Evolutionary conservation across 2,888 invertebrate species (phyloP).

Genomic region (Drosophila atripex): DNA sequence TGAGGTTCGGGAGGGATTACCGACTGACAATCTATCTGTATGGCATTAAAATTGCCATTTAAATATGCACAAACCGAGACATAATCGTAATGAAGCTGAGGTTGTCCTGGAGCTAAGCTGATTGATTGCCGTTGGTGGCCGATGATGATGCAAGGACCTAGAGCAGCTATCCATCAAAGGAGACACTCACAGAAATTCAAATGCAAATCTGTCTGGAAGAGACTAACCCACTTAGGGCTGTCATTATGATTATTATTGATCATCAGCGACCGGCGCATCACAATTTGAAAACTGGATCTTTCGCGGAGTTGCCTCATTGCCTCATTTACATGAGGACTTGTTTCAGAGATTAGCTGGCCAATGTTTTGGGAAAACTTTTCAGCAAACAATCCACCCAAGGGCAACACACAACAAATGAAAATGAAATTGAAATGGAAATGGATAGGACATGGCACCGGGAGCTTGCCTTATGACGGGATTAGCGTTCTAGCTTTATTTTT

Average conservation of each 20-base stretch:
- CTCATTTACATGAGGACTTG: conserved; percentile 70
- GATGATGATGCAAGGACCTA: conserved; percentile 66
- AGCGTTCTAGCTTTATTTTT: conserved; percentile 52
- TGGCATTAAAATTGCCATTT: conserved; percentile 72
- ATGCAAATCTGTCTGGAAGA: conserved; percentile 58
- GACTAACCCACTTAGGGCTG: conserved; percentile 75
- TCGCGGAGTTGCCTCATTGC: conserved; percentile 54
- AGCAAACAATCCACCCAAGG: conserved; percentile 53
- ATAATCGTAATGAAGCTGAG: conserved; percentile 73
- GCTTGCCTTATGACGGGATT: conserved; percentile 72
- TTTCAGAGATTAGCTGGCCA: conserved; percentile 69
- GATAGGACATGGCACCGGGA: conserved; percentile 41
- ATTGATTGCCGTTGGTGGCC: conserved; percentile 62
- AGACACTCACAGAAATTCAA: conserved; percentile 47
- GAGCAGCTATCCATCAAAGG: conserved; percentile 70
- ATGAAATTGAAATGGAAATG: conserved; percentile 61
- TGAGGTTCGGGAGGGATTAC: conserved; percentile 42
- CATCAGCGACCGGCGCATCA: conserved; percentile 45
- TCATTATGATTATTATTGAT: conserved; percentile 78
- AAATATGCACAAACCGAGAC: conserved; percentile 66
- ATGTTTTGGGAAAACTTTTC: conserved; percentile 75
- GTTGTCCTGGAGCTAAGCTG: conserved; percentile 58
- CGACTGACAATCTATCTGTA: conserved; percentile 41
- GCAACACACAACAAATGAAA: conserved; percentile 53
- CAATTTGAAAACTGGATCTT: conserved; percentile 17